These are phyloP conservation scores for Brenthis daphne DNA, from an alignment of 2,888 invertebrate species.

Conservation along the genomic window DNA sequence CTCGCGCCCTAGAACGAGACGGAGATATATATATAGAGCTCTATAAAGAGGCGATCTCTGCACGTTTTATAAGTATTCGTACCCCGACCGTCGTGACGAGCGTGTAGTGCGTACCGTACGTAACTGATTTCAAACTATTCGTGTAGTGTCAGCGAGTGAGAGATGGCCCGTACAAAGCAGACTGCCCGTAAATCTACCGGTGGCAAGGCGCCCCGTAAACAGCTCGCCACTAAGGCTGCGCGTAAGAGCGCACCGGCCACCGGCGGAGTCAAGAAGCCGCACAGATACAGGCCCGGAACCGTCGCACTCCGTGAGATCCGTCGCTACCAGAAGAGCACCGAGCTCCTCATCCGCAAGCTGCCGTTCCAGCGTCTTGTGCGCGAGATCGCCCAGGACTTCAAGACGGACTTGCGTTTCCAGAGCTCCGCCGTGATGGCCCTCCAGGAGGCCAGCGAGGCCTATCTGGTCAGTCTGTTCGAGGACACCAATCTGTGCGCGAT, in stretches of 20 bases:
- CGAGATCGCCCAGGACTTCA: conserved; percentile 93
- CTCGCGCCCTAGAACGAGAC: too few relatives aligned
- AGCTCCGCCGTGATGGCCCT: conserved; percentile 76
- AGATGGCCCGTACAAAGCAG: conserved; percentile 89
- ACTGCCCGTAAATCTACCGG: conserved; percentile 84
- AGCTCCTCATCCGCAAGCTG: conserved; percentile 15
- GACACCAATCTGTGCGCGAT: conserved; percentile 75
- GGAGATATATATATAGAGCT: too few relatives aligned
- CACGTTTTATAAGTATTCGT: too few relatives aligned
- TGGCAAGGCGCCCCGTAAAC: conserved; percentile 85
- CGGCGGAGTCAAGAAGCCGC: conserved; percentile 88
- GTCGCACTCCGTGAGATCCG: conserved; percentile 86
- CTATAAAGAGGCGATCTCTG: too few relatives aligned
- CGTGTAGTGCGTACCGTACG: too few relatives aligned
- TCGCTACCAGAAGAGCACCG: conserved; percentile 24
- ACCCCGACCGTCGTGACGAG: too few relatives aligned
- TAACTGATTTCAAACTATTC: too few relatives aligned
- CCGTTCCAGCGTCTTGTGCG: conserved; percentile 2
- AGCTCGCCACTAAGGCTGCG: conserved; percentile 87
- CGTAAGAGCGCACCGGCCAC: conserved; percentile 88
- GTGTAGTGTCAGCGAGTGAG: not conserved
- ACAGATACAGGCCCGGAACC: conserved; percentile 86
- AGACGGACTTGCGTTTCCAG: conserved; percentile 73
- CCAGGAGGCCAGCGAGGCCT: conserved; percentile 90
- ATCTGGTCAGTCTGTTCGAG: conserved; percentile 91